Evolutionary conservation across 2,888 invertebrate species (phyloP).

Genomic region (Nycteola revayana): DNA sequence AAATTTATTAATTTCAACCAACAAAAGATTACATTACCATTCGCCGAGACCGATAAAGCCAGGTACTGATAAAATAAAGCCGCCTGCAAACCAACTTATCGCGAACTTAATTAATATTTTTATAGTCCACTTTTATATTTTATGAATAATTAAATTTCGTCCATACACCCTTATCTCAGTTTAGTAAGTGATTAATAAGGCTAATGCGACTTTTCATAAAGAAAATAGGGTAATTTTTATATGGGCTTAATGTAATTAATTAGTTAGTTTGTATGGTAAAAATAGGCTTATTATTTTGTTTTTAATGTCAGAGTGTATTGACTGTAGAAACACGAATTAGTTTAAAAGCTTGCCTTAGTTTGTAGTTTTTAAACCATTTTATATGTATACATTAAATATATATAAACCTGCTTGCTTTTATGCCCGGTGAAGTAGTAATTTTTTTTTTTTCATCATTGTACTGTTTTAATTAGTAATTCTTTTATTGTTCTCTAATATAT

Average conservation of each 20-base stretch:
- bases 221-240: constrained; percentile 41
- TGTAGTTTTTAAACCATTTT: no score
- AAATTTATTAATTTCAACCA: constrained; percentile 19
- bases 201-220: constrained; percentile 40
- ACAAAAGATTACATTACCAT: constrained; percentile 23
- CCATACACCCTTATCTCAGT: constrained; percentile 36
- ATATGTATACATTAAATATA: no score
- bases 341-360: no score
- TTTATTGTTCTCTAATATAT: no score
- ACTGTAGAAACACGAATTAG: no score
- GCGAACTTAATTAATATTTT: constrained; percentile 66
- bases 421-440: no score
- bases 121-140: constrained; percentile 43
- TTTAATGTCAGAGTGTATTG: no score
- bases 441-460: no score
- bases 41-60: constrained; percentile 28
- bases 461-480: no score
- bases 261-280: constrained; percentile 28
- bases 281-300: no score
- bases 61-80: constrained; percentile 19
- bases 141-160: constrained; percentile 40
- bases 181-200: constrained; percentile 42
- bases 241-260: constrained; percentile 37
- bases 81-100: constrained; percentile 44
- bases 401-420: no score